phyloP scores from a whole-genome alignment of 2,797 vertebrate species.

The Pelobates cultripes region DNA sequence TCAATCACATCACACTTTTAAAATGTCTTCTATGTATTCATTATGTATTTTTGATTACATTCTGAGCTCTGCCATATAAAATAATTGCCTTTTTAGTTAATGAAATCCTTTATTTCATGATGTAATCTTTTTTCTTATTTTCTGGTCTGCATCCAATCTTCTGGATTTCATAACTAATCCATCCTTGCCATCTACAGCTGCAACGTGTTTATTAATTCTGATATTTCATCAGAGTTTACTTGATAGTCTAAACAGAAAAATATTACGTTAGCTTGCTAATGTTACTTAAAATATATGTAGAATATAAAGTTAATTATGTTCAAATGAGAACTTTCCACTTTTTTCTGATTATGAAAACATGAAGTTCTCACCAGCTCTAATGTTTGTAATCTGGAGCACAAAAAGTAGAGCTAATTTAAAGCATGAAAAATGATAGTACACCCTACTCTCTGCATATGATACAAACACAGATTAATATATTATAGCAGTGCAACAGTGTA shows the following conservation, averaged over 20 bases:
- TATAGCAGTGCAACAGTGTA: too few relatives aligned
- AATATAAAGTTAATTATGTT: too few relatives aligned
- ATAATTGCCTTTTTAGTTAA: constrained; percentile 6
- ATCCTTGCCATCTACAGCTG: neutral
- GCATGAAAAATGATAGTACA: too few relatives aligned
- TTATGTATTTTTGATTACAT: neutral
- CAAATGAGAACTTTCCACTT: too few relatives aligned
- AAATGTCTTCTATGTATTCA: neutral
- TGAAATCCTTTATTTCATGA: neutral
- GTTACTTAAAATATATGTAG: too few relatives aligned
- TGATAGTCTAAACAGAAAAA: neutral
- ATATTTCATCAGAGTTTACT: neutral
- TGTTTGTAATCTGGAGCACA: too few relatives aligned
- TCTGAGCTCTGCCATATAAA: neutral
- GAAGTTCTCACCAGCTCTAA: too few relatives aligned
- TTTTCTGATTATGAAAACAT: too few relatives aligned
- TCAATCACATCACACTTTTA: neutral
- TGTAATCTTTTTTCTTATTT: neutral
- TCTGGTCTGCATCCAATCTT: neutral
- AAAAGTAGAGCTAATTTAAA: too few relatives aligned
- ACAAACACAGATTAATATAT: too few relatives aligned
- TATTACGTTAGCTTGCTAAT: too few relatives aligned
- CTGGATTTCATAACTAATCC: neutral
- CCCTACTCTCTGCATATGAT: too few relatives aligned
- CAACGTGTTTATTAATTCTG: neutral